Evolutionary conservation across 2,113 vertebrate genomes (phyloP), one percentile per base, ranked within the genome.

Genomic region (Physeter macrocephalus): DNA sequence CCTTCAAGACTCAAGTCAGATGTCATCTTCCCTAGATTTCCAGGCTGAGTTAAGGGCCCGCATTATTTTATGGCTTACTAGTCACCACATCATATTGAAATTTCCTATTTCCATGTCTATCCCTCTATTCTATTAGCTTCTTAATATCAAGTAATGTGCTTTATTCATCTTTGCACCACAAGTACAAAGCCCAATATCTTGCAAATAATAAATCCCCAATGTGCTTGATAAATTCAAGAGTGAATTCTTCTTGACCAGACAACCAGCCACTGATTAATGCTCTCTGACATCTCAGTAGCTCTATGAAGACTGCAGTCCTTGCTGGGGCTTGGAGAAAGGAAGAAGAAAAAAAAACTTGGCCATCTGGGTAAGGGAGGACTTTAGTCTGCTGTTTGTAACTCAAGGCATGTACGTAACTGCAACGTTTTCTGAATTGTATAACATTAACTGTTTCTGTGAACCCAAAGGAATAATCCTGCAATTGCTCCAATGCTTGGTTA

Each of bases 381-480:
- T 89, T 93, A 75, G 90, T 88, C 43, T 88, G 15, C n/a, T 93
- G 21, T 90, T 94, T 85, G 8, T 57, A 94, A 86, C 46, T 74
- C 49, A 93, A 85, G 20, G 27, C 20, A 89, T n/a, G 13, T 17
- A 72, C 34, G 46, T 49, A 95, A 78, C 29, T 43, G 12, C 11
- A 78, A 11, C 52, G 2, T 72, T 88, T 94, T 86, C 64, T 94
- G 12, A 95, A 43, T 39, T 95, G 41, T 71, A 43, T 49, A 83
- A 62, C 49, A 69, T 74, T 88, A 78, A 29, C 78, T 92, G 1
- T 95, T 96, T 83, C 8, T 90, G 39, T 71, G 85, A 84, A 96
- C 54, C 64, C 77, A 87, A 43, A 89, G 89, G 59, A 94, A 69
- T 85, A 83, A 86, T 49, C 39, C 17, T 85, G 14, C 11, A 6